Evolutionary conservation across 1,140 invertebrate species (phyloP).

Genomic region (Euura saliciscinereae): DNA sequence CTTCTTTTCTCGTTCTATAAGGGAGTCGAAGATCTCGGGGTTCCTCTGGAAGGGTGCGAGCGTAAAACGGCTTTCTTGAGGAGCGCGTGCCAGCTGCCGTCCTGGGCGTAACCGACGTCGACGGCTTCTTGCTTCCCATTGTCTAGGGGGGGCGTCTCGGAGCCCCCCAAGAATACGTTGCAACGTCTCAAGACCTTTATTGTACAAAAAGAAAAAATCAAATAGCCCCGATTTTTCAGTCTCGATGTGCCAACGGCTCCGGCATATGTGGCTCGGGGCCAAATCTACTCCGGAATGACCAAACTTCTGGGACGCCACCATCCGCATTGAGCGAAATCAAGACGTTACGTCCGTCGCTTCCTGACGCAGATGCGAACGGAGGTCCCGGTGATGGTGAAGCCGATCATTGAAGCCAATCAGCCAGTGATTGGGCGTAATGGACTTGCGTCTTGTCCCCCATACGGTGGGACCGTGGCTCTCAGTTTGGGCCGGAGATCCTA

Average conservation of each 20-base stretch:
- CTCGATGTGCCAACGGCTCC: constrained; percentile 27
- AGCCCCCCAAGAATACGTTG: background rate
- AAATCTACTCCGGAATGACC: constrained; percentile 36
- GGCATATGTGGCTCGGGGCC: constrained; percentile 45
- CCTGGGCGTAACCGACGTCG: constrained; percentile 58
- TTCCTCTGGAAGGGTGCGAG: constrained; percentile 22
- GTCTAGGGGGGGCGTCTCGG: background rate
- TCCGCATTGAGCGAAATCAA: constrained; percentile 18
- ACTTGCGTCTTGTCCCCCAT: constrained; percentile 62
- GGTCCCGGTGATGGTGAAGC: constrained; percentile 47
- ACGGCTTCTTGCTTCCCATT: background rate
- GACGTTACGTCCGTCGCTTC: background rate
- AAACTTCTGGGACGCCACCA: constrained; percentile 45
- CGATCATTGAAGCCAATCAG: constrained; percentile 62
- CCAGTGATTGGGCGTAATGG: constrained; percentile 60
- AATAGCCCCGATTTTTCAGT: too few species aligned
- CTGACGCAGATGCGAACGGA: constrained; percentile 22
- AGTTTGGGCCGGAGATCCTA: constrained; percentile 31
- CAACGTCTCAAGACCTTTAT: background rate
- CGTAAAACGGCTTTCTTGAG: constrained; percentile 34
- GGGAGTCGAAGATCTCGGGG: constrained; percentile 27
- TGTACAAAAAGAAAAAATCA: too few species aligned
- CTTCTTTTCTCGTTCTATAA: constrained; percentile 10
- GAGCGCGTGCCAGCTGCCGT: constrained; percentile 59
- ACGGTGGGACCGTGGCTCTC: constrained; percentile 48